Evolutionary conservation across 2,888 invertebrate genomes (phyloP).

Genomic region (Caradrina clavipalpis): DNA sequence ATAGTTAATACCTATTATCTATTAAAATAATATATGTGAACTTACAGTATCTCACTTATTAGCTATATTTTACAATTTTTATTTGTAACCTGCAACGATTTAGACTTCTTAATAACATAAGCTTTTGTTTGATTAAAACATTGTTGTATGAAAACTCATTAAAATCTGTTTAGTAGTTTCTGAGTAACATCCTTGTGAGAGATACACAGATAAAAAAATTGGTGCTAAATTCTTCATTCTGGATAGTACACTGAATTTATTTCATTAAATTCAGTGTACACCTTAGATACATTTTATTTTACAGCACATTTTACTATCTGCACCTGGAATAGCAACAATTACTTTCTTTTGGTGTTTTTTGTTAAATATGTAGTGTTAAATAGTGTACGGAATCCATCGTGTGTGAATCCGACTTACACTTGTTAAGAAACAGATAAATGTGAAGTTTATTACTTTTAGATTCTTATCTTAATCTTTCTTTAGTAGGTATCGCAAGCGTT

Average conservation of each 20-base stretch:
- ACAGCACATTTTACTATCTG: background rate
- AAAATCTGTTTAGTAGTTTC: conserved; percentile 42
- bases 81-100: background rate
- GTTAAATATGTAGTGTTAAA: too few species aligned
- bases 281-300: conserved; percentile 10
- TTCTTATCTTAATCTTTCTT: too few species aligned
- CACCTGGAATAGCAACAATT: background rate
- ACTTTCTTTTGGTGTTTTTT: too few species aligned
- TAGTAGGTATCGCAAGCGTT: too few species aligned
- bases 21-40: background rate
- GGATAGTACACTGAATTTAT: conserved; percentile 50
- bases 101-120: background rate
- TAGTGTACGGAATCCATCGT: too few species aligned
- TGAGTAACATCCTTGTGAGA: conserved; percentile 6
- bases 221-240: conserved; percentile 25
- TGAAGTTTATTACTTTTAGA: too few species aligned
- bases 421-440: too few species aligned
- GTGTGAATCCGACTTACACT: too few species aligned
- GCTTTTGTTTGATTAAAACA: too few species aligned
- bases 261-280: background rate
- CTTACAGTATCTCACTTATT: too few species aligned
- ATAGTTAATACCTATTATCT: conserved; percentile 6
- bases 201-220: conserved; percentile 49
- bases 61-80: too few species aligned
- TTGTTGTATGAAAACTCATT: conserved; percentile 24